These are phyloP conservation scores for Choloepus didactylus DNA, from an alignment of 2,797 vertebrate genomes.

Conservation along the genomic window DNA sequence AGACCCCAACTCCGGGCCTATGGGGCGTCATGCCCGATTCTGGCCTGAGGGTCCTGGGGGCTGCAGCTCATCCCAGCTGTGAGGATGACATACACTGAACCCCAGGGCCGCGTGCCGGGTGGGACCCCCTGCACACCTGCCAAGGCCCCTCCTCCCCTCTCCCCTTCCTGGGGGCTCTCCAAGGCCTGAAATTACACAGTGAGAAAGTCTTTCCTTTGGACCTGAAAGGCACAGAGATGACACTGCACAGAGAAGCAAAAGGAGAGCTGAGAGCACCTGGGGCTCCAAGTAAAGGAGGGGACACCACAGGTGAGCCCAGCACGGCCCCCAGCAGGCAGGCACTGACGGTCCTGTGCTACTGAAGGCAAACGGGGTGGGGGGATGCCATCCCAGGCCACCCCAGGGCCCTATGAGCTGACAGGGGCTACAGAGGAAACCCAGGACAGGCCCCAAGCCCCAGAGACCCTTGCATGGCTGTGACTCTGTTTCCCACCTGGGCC, in stretches of 20 bases:
- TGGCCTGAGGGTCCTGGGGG: not conserved
- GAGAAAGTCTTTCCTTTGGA: not conserved
- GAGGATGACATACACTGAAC: not conserved
- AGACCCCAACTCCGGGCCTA: not conserved
- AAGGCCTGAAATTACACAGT: no score
- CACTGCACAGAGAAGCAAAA: no score
- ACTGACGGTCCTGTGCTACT: no score
- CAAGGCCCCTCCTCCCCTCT: not conserved
- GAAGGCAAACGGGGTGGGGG: no score
- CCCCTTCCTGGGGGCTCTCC: not conserved
- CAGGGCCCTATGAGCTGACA: not conserved
- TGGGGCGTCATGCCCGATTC: not conserved
- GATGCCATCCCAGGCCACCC: no score
- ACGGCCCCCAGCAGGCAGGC: no score
- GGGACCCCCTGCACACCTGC: rapidly evolving
- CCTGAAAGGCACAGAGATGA: not conserved
- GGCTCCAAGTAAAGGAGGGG: no score
- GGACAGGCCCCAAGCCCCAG: not conserved
- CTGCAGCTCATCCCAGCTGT: no score
- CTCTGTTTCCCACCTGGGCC: not conserved
- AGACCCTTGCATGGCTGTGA: not conserved
- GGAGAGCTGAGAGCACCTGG: no score
- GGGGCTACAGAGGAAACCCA: not conserved
- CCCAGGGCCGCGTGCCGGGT: no score
- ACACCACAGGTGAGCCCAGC: no score